These are phyloP conservation scores for Sylvia atricapilla DNA, from an alignment of 2,113 vertebrate species.

Conservation along the genomic window DNA sequence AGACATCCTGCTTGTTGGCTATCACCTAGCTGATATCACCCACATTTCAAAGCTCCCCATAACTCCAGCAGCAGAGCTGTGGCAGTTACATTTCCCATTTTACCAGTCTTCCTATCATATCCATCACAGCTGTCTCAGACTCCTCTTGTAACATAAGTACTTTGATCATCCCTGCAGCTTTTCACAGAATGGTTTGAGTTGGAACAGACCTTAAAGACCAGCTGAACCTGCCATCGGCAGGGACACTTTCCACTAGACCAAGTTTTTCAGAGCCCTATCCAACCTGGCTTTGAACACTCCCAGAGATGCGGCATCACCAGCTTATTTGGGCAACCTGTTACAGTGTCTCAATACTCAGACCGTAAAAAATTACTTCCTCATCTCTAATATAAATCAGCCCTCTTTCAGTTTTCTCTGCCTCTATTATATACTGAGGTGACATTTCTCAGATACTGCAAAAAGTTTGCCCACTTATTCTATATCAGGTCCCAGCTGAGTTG, in stretches of 20 bases:
- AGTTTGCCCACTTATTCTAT: background rate
- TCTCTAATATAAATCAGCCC: background rate
- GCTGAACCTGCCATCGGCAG: too few species aligned
- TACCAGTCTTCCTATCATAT: background rate
- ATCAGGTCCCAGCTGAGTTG: background rate
- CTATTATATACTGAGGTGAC: background rate
- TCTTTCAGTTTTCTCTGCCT: background rate
- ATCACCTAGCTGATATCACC: background rate
- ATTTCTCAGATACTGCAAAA: background rate
- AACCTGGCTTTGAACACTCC: background rate
- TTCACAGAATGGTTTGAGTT: background rate
- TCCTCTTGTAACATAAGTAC: background rate
- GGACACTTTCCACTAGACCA: background rate
- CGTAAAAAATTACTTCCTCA: background rate
- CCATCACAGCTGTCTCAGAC: background rate
- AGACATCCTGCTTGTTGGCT: background rate
- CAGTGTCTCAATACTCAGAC: background rate
- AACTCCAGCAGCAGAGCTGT: background rate
- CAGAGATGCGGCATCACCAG: background rate
- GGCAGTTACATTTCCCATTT: background rate
- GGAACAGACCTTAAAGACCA: background rate
- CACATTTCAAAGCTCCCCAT: background rate
- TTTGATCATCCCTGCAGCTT: background rate
- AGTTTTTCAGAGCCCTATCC: background rate
- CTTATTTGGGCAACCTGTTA: background rate